Percentiles rank a stretch among this genome's conserved stretches.
These are phyloP conservation scores for Colletes latitarsis DNA, from an alignment of 1,140 invertebrate genomes.

Conservation along the genomic window DNA sequence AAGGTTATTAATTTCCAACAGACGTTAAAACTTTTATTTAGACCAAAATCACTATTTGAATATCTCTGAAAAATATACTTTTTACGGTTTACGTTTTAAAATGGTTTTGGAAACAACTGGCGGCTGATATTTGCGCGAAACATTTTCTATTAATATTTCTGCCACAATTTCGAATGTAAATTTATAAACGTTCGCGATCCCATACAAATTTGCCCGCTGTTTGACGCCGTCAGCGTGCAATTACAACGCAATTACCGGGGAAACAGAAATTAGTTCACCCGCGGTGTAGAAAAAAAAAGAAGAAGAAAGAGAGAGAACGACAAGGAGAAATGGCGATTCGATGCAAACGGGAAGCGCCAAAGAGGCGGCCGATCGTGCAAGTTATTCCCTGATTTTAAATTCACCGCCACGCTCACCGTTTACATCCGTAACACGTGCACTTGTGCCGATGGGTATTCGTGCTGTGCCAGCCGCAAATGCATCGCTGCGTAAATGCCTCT, in stretches of 20 bases:
- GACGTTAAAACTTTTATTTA: too few species aligned
- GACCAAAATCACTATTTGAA: too few species aligned
- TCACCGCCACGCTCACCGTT: slow-evolving; percentile 62
- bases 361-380: slow-evolving; percentile 46
- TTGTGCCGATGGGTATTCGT: slow-evolving; percentile 48
- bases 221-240: not conserved
- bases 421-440: slow-evolving; percentile 61
- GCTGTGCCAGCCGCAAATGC: not conserved
- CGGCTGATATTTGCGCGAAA: too few species aligned
- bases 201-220: slow-evolving; percentile 1
- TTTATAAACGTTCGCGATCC: not conserved
- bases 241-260: not conserved
- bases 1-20: too few species aligned
- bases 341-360: slow-evolving; percentile 14
- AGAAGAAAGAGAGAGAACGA: not conserved
- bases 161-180: too few species aligned
- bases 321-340: not conserved
- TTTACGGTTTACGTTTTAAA: too few species aligned
- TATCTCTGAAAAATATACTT: too few species aligned
- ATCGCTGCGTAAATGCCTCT: not conserved
- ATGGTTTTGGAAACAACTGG: too few species aligned
- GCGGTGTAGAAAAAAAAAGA: not conserved
- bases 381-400: slow-evolving; percentile 63
- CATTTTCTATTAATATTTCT: too few species aligned
- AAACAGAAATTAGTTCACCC: slow-evolving; percentile 13